Evolutionary conservation across 2,797 vertebrate genomes (phyloP).

Genomic region (Triplophysa bombifrons): DNA sequence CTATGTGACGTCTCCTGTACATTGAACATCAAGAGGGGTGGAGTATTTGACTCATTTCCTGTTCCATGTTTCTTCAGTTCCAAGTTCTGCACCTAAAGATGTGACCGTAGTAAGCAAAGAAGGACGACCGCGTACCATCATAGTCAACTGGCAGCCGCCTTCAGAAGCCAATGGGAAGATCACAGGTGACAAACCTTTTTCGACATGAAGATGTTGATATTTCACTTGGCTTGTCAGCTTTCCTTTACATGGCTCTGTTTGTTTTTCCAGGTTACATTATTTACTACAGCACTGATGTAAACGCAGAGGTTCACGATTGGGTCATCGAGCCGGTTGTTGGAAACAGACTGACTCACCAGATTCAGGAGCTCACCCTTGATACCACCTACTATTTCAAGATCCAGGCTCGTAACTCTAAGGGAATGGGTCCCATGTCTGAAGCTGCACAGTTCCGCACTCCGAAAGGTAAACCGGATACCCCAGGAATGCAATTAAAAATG

Average conservation of each 20-base stretch:
- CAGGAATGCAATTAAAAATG: too few relatives aligned
- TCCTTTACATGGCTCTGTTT: not conserved
- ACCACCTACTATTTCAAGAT: slow-evolving; percentile 98
- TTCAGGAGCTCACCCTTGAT: slow-evolving; percentile 95
- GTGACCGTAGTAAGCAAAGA: slow-evolving; percentile 99
- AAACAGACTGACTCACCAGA: slow-evolving; percentile 96
- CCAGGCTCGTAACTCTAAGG: slow-evolving; percentile 97
- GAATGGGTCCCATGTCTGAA: slow-evolving; percentile 98
- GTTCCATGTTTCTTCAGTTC: slow-evolving; percentile 73
- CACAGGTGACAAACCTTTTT: slow-evolving; percentile 79
- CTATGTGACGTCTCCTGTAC: not conserved
- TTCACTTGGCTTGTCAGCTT: not conserved
- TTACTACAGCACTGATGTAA: slow-evolving; percentile 97
- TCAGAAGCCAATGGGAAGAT: slow-evolving; percentile 99
- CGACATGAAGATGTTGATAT: not conserved
- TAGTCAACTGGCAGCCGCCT: slow-evolving; percentile 98
- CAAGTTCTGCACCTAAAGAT: slow-evolving; percentile 96
- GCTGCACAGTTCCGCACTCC: slow-evolving; percentile 96
- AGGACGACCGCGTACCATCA: slow-evolving; percentile 95
- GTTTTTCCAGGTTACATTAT: slow-evolving; percentile 90
- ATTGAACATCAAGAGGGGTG: too few relatives aligned
- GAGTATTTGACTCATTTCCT: not conserved
- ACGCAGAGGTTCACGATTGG: slow-evolving; percentile 97
- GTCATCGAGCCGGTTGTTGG: slow-evolving; percentile 97
- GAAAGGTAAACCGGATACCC: slow-evolving; percentile 80